A percentile compares a stretch with the other conserved stretches of the same genome.
Evolutionary conservation across 23 tunicate species (phyloP).

Genomic region (Oikopleura vanhoeffeni): DNA sequence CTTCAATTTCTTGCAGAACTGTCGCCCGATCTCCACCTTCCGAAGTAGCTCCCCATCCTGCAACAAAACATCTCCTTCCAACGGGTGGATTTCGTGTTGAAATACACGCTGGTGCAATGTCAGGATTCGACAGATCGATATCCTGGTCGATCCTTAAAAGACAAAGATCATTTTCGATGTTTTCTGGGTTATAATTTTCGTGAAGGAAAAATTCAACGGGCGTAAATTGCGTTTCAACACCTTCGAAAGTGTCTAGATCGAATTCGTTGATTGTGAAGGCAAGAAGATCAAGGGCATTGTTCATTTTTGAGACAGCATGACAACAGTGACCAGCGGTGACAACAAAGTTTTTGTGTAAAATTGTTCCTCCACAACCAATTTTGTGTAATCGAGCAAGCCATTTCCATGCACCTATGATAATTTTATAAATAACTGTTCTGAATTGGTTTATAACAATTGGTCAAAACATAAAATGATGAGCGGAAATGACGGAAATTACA

Average conservation of each 20-base stretch:
- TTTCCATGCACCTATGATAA: constrained; percentile 1
- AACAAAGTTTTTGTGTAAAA: neutral
- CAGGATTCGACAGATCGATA: neutral
- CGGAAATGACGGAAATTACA: too few species aligned
- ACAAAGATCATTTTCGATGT: neutral
- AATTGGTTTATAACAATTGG: too few species aligned
- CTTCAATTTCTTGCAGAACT: neutral
- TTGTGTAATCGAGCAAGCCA: neutral
- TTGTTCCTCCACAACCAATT: constrained; percentile 6
- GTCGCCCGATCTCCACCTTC: neutral
- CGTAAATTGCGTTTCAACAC: neutral
- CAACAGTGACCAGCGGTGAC: constrained; percentile 6
- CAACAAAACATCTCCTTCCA: neutral
- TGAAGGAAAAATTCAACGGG: neutral
- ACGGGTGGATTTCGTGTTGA: constrained; percentile 1
- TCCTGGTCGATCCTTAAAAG: neutral
- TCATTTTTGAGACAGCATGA: neutral
- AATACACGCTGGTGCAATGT: neutral
- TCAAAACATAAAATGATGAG: too few species aligned
- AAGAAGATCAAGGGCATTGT: neutral
- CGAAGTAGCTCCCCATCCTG: neutral
- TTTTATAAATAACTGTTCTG: too few species aligned
- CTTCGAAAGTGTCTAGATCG: neutral
- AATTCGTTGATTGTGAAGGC: constrained; percentile 10
- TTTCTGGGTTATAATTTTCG: neutral